These are phyloP conservation scores for Thunnus albacares DNA, from an alignment of 2,797 vertebrate genomes.

Conservation along the genomic window DNA sequence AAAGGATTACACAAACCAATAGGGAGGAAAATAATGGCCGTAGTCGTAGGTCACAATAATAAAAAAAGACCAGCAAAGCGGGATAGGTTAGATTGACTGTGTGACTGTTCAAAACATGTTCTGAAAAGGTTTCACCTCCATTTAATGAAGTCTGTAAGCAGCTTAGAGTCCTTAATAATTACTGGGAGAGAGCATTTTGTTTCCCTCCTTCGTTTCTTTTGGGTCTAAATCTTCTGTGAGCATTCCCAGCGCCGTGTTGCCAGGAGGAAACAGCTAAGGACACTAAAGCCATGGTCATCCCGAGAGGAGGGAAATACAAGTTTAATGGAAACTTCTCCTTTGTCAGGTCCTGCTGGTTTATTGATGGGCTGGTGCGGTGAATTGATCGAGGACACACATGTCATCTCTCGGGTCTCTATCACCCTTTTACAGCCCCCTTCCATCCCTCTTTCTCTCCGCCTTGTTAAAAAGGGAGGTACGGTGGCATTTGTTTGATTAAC, in stretches of 20 bases:
- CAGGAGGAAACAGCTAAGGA: slow-evolving; percentile 65
- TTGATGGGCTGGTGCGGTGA: slow-evolving; percentile 69
- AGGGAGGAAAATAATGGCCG: slow-evolving; percentile 39
- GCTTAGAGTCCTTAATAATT: slow-evolving; percentile 85
- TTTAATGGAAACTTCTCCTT: slow-evolving; percentile 78
- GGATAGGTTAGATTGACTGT: slow-evolving; percentile 68
- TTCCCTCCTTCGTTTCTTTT: slow-evolving; percentile 66
- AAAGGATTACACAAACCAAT: slow-evolving; percentile 65
- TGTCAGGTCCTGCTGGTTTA: slow-evolving; percentile 69
- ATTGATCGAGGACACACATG: slow-evolving; percentile 78
- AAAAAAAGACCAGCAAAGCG: slow-evolving; percentile 66
- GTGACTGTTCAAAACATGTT: slow-evolving; percentile 79
- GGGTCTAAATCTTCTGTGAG: slow-evolving; percentile 69
- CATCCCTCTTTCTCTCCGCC: slow-evolving; percentile 50
- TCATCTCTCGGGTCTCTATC: slow-evolving; percentile 77
- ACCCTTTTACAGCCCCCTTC: slow-evolving; percentile 79
- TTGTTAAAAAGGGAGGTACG: slow-evolving; percentile 93
- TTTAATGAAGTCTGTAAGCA: slow-evolving; percentile 86
- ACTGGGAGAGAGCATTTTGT: slow-evolving; percentile 78
- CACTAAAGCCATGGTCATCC: slow-evolving; percentile 58
- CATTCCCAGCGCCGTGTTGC: slow-evolving; percentile 54
- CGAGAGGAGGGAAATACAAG: slow-evolving; percentile 71
- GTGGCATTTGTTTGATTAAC: slow-evolving; percentile 99
- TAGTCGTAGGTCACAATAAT: slow-evolving; percentile 51
- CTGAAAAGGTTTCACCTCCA: slow-evolving; percentile 81